phyloP scores from a whole-genome alignment of 2,797 vertebrate genomes.

The Pipistrellus pygmaeus region DNA sequence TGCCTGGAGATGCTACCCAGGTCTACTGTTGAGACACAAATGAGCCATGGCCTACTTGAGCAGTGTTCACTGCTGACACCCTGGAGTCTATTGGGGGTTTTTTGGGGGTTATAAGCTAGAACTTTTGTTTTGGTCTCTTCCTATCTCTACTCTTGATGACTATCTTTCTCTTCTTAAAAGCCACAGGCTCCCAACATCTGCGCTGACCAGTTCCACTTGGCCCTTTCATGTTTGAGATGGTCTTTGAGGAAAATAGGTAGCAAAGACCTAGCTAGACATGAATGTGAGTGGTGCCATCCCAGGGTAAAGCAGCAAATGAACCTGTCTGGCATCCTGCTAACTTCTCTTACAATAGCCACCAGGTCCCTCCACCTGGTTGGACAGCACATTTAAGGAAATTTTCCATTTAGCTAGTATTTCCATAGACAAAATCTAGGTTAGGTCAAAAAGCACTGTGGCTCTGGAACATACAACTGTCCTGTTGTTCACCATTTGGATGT shows the following conservation, averaged over 20 bases:
- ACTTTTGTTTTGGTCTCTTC: slow-evolving; percentile 50
- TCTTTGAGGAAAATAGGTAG: slow-evolving; percentile 45
- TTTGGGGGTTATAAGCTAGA: background rate
- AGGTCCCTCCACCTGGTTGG: slow-evolving; percentile 29
- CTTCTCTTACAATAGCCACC: background rate
- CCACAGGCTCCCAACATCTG: slow-evolving; percentile 47
- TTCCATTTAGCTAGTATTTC: slow-evolving; percentile 3
- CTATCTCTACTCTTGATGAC: background rate
- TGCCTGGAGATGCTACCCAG: slow-evolving; percentile 16
- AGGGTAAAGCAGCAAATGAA: slow-evolving; percentile 38
- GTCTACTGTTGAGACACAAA: background rate
- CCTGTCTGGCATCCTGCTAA: background rate
- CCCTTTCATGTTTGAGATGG: slow-evolving; percentile 64
- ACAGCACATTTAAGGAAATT: slow-evolving; percentile 33
- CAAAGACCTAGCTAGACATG: background rate
- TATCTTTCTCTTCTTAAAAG: slow-evolving; percentile 62
- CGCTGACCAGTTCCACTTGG: slow-evolving; percentile 62
- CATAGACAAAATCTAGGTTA: slow-evolving; percentile 50
- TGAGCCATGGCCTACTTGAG: slow-evolving; percentile 3
- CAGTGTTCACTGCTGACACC: background rate
- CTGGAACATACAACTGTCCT: background rate
- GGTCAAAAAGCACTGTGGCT: slow-evolving; percentile 30
- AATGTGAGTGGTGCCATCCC: slow-evolving; percentile 40
- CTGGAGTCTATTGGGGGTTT: background rate
- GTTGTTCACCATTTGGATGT: slow-evolving; percentile 42